Conservation (phyloP, 2,888 invertebrate genomes). For the Caradrina kadenii region DNA sequence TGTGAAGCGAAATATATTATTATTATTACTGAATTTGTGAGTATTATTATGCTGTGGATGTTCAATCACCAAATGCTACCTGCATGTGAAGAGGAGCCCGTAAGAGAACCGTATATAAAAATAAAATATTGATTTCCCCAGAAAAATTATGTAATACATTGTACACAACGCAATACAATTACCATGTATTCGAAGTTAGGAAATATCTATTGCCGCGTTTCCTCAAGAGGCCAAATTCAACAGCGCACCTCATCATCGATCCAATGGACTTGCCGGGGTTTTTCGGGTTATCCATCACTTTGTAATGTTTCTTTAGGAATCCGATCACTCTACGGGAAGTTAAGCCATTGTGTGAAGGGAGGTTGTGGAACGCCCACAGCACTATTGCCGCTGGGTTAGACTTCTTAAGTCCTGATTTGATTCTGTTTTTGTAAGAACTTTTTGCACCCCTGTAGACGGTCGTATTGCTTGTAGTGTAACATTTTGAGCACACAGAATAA, state of each 20-base stretch:
- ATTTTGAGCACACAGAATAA: constrained; percentile 18
- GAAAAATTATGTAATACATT: constrained; percentile 34
- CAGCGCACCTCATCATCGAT: constrained; percentile 74
- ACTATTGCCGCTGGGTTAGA: constrained; percentile 78
- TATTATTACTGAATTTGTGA: constrained; percentile 80
- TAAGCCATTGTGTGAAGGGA: constrained; percentile 73
- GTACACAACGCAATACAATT: constrained; percentile 13
- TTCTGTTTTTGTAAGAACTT: constrained; percentile 48
- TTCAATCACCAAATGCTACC: no score
- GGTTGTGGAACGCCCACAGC: constrained; percentile 79
- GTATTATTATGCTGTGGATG: constrained; percentile 44
- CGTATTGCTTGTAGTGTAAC: constrained; percentile 9
- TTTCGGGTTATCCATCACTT: constrained; percentile 65
- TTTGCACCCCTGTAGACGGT: not conserved
- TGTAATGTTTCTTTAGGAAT: constrained; percentile 76
- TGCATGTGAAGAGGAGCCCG: not conserved
- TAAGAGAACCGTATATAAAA: not conserved
- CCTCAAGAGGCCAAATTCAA: constrained; percentile 77
- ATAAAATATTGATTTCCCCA: not conserved
- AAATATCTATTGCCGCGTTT: constrained; percentile 74
- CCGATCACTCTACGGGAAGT: constrained; percentile 77
- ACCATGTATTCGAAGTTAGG: constrained; percentile 51
- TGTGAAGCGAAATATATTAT: constrained; percentile 85
- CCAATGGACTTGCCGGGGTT: constrained; percentile 75
- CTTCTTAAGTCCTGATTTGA: constrained; percentile 69